Conservation (phyloP, 2,797 vertebrate genomes). For the Halcyon badia region DNA sequence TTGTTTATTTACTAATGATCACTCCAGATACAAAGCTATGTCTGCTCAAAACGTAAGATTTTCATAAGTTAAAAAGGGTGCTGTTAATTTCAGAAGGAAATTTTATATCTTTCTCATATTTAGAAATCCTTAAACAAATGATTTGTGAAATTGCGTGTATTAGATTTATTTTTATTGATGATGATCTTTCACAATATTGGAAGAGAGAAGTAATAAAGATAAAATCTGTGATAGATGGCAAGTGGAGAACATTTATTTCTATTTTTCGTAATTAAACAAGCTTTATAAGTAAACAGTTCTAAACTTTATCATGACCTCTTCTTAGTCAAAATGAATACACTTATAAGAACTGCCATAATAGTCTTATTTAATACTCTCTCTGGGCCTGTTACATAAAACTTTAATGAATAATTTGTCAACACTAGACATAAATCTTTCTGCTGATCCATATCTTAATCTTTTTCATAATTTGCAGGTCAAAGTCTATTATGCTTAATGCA, state of each 20-base stretch:
- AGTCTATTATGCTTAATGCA: conserved; percentile 46
- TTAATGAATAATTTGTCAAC: conserved; percentile 77
- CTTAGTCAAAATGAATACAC: conserved; percentile 64
- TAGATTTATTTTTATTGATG: conserved; percentile 44
- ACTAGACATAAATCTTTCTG: conserved; percentile 68
- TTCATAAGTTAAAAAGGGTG: neutral
- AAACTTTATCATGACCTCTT: conserved; percentile 53
- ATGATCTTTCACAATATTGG: conserved; percentile 19
- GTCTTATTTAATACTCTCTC: conserved; percentile 60
- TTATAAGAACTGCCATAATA: conserved; percentile 63
- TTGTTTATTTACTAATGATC: conserved; percentile 50
- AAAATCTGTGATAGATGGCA: conserved; percentile 46
- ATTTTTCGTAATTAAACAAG: conserved; percentile 52
- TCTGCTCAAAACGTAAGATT: neutral
- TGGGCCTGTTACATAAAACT: conserved; percentile 55
- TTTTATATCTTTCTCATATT: neutral
- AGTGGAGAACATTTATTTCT: conserved; percentile 20
- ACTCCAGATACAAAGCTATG: neutral
- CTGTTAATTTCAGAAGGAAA: conserved; percentile 28
- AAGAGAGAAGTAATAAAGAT: conserved; percentile 44
- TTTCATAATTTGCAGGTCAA: conserved; percentile 74
- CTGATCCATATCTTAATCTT: conserved; percentile 67
- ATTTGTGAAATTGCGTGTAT: conserved; percentile 42
- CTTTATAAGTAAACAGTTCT: conserved; percentile 46
- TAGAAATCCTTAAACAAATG: conserved; percentile 41